Evolutionary conservation across 2,113 vertebrate species (phyloP), one percentile per base, ranked within the genome.

Genomic region (Muntiacus muntjak): DNA sequence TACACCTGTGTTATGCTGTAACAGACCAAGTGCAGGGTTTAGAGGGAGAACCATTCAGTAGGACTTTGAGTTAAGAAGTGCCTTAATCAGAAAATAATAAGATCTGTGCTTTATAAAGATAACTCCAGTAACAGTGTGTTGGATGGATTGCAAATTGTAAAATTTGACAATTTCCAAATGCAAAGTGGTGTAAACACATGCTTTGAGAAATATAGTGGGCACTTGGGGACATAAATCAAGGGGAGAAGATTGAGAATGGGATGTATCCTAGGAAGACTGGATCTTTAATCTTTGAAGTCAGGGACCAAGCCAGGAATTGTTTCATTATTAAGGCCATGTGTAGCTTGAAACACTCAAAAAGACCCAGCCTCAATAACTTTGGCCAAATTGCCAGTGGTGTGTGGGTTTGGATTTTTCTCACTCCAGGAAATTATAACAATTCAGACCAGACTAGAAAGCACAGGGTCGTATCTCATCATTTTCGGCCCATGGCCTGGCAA

Each of bases 301-400:
- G 79, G 9, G 87, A 91, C 85, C 93, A 97, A 92, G 93, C 87
- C 89, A 98, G 89, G 47, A 96, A 96, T 97, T 78, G n/a, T 96
- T 97, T 95, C 58, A 88, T 94, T 97, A 98, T 98, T 98, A 97
- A 96, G 94, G 23, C 96, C 97, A 96, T 79, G 89, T 98, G 95
- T 95, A 60, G 52, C 83, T 83, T 87, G 52, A 97, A 97, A 97
- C 79, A 62, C 47, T 91, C 7, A 30, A 86, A 94, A 96, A 92
- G 26, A 93, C 50, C 82, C 96, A 78, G 86, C 23, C 57, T 94
- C 86, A 40, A 43, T 97, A 95, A 94, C 87, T 92, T 79, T 76
- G 62, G 91, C 84, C 64, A 96, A 95, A 95, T 93, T 64, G 26
- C 50, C 93, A 97, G 74, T 57, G 82, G 60, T 96, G 47, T 87